A percentile compares a stretch with the other conserved stretches of the same genome.
phyloP scores from a whole-genome alignment of 1,140 invertebrate species.

The Euura lappo region DNA sequence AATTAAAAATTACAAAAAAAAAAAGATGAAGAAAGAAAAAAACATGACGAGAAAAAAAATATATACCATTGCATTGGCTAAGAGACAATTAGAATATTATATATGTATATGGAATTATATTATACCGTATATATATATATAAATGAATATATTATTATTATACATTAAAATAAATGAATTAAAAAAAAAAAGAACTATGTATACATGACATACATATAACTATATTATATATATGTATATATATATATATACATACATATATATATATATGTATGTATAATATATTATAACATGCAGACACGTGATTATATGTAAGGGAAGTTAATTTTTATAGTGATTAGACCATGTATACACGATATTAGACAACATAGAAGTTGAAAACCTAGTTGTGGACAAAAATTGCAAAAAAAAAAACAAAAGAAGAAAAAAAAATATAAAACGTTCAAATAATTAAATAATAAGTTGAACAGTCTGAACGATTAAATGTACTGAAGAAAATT shows the following conservation, averaged over 20 bases:
- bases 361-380: background rate
- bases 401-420: background rate
- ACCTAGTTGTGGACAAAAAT: background rate
- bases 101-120: no score
- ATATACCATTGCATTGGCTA: no score
- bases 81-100: no score
- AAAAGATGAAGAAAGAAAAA: background rate
- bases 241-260: conserved; percentile 7
- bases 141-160: background rate
- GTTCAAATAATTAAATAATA: background rate
- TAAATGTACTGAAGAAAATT: no score
- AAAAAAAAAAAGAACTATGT: background rate
- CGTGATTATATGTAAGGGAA: background rate
- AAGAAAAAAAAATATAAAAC: background rate
- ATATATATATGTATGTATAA: conserved; percentile 6
- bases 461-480: background rate
- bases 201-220: conserved; percentile 9
- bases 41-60: no score
- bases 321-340: conserved; percentile 15
- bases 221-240: background rate
- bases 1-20: no score
- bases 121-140: background rate
- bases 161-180: background rate
- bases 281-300: background rate
- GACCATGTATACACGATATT: conserved; percentile 8